Conservation (phyloP, 2,113 vertebrate species). For the Tyto alba region DNA sequence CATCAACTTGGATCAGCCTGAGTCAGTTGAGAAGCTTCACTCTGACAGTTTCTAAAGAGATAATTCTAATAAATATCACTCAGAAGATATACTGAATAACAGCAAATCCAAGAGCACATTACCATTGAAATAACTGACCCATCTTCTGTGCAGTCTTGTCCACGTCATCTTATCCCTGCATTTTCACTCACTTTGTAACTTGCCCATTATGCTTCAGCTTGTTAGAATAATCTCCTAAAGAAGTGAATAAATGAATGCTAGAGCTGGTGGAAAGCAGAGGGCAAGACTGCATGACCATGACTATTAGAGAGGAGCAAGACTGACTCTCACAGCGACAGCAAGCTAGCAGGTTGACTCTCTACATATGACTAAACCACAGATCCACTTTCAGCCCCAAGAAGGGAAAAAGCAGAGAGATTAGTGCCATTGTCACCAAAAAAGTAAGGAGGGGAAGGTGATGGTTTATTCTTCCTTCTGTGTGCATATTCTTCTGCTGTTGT, state of each 20-base stretch:
- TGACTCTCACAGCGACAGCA: accelerated
- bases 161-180: not conserved
- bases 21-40: not conserved
- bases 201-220: not conserved
- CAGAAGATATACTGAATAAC: not conserved
- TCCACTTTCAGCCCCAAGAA: not conserved
- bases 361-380: not conserved
- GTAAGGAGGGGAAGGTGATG: not conserved
- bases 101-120: not conserved
- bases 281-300: not conserved
- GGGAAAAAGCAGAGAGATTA: not conserved
- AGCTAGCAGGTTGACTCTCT: not conserved
- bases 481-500: not conserved
- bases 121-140: not conserved
- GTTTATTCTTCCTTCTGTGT: not conserved
- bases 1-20: not conserved
- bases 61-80: not conserved
- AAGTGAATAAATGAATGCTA: not conserved
- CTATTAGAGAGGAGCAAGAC: not conserved
- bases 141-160: not conserved
- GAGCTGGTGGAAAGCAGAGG: not conserved
- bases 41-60: not conserved
- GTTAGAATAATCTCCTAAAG: not conserved
- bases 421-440: not conserved
- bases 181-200: not conserved